Base-by-base conservation (phyloP, 2,113 vertebrate species). In the Hassar affinis region DNA sequence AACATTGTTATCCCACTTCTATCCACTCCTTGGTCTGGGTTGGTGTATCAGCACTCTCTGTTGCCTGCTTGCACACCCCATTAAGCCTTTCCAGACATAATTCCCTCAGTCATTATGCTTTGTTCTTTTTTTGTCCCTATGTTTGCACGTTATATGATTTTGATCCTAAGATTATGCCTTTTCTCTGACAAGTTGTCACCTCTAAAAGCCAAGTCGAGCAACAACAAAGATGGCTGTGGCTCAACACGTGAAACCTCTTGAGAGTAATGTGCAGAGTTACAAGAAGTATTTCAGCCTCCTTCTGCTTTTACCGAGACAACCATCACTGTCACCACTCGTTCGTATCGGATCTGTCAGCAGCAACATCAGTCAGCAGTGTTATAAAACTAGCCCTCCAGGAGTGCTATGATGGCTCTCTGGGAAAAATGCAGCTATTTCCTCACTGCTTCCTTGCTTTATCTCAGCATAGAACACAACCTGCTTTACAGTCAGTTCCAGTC, bases 251-350 rank as follows among this genome's bases (percentile, higher is more conserved):
- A 74, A 30, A 3, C 69, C 45, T 25, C 42, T 49, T 74, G 45
- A 74, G 69, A 74, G 49, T 49, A 71, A 17, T 74, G 69, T 51
- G 45, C 38, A 61, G 22, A 61, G 56, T 61, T 45, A 57, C 52
- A 59, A 59, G 17, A 79, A 61, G 25, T 62, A 45, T 74, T 74
- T 79, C 56, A 47, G 45, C 25, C 56, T 61, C n/a, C 25, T 45
- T 61, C 38, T 27, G 56, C 56, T 33, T 79, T 35, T 47, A 42
- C 56, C 10, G 56, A 79, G 77, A 27, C 56, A 79, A 38, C 77
- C 38, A 20, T 79, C 57, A 47, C 56, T 79, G 77, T 79, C 77
- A 79, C 56, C 77, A 79, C 38, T 27, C 77, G 38, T 27, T 79
- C 27, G 2, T 27, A 45, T 20, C 35, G 45, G 22, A 79, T 56